These are phyloP conservation scores for Nowickia ferox DNA, from an alignment of 2,888 invertebrate genomes.

Conservation along the genomic window DNA sequence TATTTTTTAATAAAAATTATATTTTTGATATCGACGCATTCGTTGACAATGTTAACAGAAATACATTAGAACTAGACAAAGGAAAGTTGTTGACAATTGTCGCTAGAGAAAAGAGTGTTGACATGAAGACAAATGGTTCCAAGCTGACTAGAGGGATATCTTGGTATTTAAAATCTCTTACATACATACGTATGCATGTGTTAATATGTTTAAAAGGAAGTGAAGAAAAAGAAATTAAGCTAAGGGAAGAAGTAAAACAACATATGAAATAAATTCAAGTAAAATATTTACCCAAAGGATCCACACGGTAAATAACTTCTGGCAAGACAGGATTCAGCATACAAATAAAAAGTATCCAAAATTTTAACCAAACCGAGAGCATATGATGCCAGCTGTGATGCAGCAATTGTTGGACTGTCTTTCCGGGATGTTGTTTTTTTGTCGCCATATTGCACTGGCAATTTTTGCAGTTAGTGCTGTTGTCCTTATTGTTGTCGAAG, in stretches of 20 bases:
- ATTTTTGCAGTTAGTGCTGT: constrained; percentile 14
- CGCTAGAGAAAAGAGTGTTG: no score
- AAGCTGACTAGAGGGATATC: no score
- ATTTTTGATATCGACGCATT: no score
- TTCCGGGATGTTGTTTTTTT: constrained; percentile 60
- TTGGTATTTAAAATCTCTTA: not conserved
- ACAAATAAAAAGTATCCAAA: constrained; percentile 78
- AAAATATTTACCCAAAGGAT: constrained; percentile 82
- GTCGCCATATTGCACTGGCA: constrained; percentile 56
- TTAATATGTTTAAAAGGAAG: not conserved
- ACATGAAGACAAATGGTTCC: no score
- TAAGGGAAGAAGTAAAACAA: constrained; percentile 17
- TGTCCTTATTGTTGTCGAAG: constrained; percentile 11
- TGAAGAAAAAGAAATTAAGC: constrained; percentile 1
- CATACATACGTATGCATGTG: not conserved
- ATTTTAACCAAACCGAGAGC: constrained; percentile 75
- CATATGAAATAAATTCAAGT: constrained; percentile 56
- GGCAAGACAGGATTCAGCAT: constrained; percentile 80
- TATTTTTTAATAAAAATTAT: no score
- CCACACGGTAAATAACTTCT: constrained; percentile 83
- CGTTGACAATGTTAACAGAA: no score
- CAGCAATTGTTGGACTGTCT: constrained; percentile 47
- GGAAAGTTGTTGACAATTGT: no score
- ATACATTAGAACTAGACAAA: no score
- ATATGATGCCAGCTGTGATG: constrained; percentile 75